Base-by-base conservation (phyloP, 2,888 invertebrate species). In the Atrina japonica region DNA sequence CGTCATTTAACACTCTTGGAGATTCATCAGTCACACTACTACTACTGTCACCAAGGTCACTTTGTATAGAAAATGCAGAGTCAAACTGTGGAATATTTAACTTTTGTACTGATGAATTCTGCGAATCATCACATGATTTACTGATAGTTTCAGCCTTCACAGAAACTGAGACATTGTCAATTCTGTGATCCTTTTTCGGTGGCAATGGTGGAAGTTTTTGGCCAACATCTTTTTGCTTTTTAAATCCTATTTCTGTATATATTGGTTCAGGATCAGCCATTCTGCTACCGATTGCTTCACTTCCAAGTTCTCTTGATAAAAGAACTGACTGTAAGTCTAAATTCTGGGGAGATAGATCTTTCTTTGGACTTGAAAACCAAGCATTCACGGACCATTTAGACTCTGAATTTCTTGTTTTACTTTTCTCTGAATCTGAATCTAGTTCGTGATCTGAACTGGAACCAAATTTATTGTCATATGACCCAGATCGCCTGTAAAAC, bases 11-110 rank as follows among this genome's bases (percentile, higher is more conserved):
- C 41, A 67, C 60, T 50, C 71, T 70, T 11, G 72, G 70, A 25
- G 79, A 75, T n/a, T 76, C 77, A 27, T 75, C 76, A 16, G 78
- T 61, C 41, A 73, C 63, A 47, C 73, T 78, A 35, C 59, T 73
- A 65, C 73, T 73, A 21, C 56, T 61, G 27, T 80, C 82, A 1
- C 72, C 66, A 14, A 63, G 66, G 35, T 70, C 77, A 66, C 85
- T 83, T 50, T 83, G 82, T 49, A 86, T 79, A 29, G 83, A 85
- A 64, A 84, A 83, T 6, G 83, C 83, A 3, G 85, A 84, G 66
- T 86, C 84, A 59, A 83, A 84, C 43, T 84, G 83, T 27, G 82
- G 79, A 35, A 80, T 67, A 30, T 77, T 71, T 35, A 70, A 59
- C 30, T 75, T 80, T 53, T 80, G 73, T 7, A 75, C 41, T 11